Percentiles rank a stretch among this genome's conserved stretches.
Conservation (phyloP, 2,797 vertebrate species). For the Neosilurus hyrtlii region DNA sequence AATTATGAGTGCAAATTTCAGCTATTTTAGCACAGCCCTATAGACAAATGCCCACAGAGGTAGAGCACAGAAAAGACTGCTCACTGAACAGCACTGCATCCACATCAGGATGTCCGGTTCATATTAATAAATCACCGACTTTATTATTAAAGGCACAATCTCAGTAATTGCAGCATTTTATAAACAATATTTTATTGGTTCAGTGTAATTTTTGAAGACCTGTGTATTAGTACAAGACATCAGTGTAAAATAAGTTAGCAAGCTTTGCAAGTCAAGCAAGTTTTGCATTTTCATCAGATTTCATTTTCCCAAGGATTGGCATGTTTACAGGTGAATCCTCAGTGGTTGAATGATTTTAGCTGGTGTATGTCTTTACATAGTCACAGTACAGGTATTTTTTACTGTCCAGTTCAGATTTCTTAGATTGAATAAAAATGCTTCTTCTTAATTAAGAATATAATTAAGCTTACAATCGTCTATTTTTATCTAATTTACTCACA, state of each 20-base stretch:
- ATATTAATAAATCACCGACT: background rate
- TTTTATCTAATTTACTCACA: background rate
- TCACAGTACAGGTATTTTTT: background rate
- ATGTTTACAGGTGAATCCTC: background rate
- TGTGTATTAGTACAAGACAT: background rate
- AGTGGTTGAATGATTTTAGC: background rate
- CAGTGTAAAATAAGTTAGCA: background rate
- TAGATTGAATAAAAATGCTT: background rate
- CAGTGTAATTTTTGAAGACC: background rate
- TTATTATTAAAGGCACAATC: background rate
- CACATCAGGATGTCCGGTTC: background rate
- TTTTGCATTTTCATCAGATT: background rate
- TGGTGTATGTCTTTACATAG: background rate
- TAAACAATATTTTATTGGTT: background rate
- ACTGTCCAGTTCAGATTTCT: background rate
- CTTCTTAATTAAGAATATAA: background rate
- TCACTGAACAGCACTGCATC: background rate
- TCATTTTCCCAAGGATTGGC: background rate
- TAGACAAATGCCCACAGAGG: background rate
- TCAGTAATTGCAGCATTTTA: background rate
- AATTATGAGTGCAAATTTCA: conserved; percentile 46
- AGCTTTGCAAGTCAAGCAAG: background rate
- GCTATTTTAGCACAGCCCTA: conserved; percentile 36
- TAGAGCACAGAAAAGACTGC: background rate
- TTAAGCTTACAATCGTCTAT: background rate